Conservation (phyloP, 2,888 invertebrate genomes). For the Celastrina argiolus region DNA sequence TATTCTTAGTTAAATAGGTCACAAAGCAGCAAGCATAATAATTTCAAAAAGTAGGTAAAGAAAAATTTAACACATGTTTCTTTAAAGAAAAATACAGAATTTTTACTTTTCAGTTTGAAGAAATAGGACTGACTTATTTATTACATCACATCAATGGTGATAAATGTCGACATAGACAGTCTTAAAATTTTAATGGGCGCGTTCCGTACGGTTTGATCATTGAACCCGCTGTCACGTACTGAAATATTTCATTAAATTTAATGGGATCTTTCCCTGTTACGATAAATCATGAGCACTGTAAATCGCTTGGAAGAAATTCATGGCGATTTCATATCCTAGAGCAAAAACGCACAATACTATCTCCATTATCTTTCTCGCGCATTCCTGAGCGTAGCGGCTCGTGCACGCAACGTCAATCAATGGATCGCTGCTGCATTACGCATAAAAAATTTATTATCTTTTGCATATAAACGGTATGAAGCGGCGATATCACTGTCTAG, state of each 20-base stretch:
- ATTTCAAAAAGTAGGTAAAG: background rate
- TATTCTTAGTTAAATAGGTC: slow-evolving; percentile 8
- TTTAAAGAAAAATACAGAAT: background rate
- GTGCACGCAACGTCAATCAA: slow-evolving; percentile 10
- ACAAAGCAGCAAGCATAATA: background rate
- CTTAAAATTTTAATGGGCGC: background rate
- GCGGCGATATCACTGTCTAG: slow-evolving; percentile 38
- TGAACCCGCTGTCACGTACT: background rate
- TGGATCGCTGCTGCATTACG: slow-evolving; percentile 16
- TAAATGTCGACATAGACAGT: background rate
- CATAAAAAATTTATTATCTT: background rate
- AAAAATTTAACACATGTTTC: background rate
- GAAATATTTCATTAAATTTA: slow-evolving; percentile 10
- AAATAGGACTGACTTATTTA: background rate
- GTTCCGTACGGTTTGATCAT: background rate
- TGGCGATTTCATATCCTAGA: background rate
- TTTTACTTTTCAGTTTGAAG: background rate
- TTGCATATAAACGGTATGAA: slow-evolving; percentile 27
- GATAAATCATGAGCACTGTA: background rate
- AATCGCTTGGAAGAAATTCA: slow-evolving; percentile 8
- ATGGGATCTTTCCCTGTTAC: background rate
- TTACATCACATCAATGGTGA: background rate
- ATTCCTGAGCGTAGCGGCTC: slow-evolving; percentile 13
- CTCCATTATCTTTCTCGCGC: background rate
- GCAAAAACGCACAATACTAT: background rate